phyloP scores from a whole-genome alignment of 2,797 vertebrate species.

The Pachyuromys duprasi region DNA sequence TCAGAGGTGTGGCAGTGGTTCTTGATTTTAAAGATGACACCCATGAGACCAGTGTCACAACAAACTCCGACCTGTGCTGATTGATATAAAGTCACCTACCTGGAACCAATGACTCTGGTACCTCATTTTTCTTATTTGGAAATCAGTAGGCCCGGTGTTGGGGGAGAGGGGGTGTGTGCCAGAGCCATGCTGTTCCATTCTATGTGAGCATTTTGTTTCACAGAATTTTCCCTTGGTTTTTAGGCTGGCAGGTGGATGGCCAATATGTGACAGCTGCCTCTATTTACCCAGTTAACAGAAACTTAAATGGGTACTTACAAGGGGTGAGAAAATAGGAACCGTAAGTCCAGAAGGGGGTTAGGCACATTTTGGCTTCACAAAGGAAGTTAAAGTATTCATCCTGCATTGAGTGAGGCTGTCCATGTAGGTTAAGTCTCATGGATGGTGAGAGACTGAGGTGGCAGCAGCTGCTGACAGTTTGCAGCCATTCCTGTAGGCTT shows the following conservation, averaged over 20 bases:
- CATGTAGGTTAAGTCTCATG: rapidly evolving
- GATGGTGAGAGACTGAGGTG: background rate
- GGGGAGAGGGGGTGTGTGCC: no score
- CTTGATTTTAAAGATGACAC: background rate
- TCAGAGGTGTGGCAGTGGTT: no score
- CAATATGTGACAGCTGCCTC: background rate
- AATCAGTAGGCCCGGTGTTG: rapidly evolving
- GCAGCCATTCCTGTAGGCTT: background rate
- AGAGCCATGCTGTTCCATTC: background rate
- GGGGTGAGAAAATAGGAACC: background rate
- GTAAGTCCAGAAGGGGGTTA: rapidly evolving
- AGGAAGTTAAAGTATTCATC: rapidly evolving
- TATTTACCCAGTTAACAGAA: rapidly evolving
- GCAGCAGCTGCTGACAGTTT: background rate
- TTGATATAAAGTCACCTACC: rapidly evolving
- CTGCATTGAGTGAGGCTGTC: background rate
- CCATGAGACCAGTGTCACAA: rapidly evolving
- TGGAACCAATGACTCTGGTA: rapidly evolving
- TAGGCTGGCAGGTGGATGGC: no score
- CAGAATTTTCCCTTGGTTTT: background rate
- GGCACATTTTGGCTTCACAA: rapidly evolving
- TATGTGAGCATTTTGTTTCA: background rate
- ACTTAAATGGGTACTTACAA: rapidly evolving
- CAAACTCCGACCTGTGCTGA: background rate
- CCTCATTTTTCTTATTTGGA: background rate